Percentiles rank a stretch among this genome's conserved stretches.
phyloP scores from a whole-genome alignment of 2,797 vertebrate genomes.

The Diplodus sargus region DNA sequence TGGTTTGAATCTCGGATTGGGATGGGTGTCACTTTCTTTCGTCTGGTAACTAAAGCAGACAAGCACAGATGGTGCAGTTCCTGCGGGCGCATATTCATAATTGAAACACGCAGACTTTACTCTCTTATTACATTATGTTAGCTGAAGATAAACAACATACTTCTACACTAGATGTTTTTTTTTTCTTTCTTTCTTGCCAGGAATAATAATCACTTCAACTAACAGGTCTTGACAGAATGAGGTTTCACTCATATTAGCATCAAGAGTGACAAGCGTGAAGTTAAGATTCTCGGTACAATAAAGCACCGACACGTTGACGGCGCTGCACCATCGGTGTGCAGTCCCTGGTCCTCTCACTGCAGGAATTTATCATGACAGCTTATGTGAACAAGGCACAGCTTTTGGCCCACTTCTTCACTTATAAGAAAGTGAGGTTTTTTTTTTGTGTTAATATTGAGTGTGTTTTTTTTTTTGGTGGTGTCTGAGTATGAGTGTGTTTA shows the following conservation, averaged over 20 bases:
- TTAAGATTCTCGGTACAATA: constrained; percentile 62
- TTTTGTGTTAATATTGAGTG: constrained; percentile 17
- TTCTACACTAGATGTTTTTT: constrained; percentile 18
- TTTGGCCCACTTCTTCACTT: constrained; percentile 56
- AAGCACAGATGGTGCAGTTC: constrained; percentile 65
- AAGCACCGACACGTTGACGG: constrained; percentile 55
- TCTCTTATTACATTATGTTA: constrained; percentile 54
- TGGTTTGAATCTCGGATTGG: constrained; percentile 24
- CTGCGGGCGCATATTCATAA: constrained; percentile 53
- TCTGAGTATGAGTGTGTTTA: neutral
- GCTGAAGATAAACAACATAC: constrained; percentile 63
- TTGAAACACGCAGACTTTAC: constrained; percentile 54
- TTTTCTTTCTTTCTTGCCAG: constrained; percentile 25
- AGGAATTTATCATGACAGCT: constrained; percentile 65
- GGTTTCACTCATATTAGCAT: constrained; percentile 77
- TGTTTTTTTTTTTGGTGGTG: constrained; percentile 16
- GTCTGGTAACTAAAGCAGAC: constrained; percentile 57
- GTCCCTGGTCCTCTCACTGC: constrained; percentile 56
- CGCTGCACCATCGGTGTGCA: constrained; percentile 43
- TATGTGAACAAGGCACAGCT: constrained; percentile 64
- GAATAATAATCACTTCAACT: constrained; percentile 62
- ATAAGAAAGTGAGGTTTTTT: constrained; percentile 26
- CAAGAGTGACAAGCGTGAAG: constrained; percentile 70
- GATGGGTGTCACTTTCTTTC: constrained; percentile 42
- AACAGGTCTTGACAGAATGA: constrained; percentile 78